Evolutionary conservation across 2,797 vertebrate species (phyloP), one percentile per base, ranked within the genome.

Genomic region (Sebastes hubbsi): DNA sequence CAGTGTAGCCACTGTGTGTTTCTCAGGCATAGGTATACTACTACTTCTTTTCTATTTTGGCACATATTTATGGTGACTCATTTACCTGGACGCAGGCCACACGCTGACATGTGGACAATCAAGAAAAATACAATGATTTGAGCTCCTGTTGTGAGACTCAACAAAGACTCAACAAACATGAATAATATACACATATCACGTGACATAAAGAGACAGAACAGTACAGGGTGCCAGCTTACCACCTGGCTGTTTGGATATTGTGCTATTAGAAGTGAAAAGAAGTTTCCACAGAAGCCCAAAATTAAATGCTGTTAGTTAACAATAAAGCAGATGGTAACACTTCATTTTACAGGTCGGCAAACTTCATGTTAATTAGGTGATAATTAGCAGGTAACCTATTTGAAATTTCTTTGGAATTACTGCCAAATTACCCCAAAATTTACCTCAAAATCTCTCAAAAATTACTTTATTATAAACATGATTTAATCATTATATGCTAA

Each of bases 31-130:
- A 32, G 34, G 13, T 24, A 80, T 24, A 42, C 13, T 42, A 42
- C 38, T 42, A 79, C 60, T 76, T 83, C 25, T n/a, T n/a, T 46
- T 64, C 24, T 52, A 6, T 59, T 80, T 77, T 69, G 71, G 56
- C 62, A 69, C 30, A 56, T 60, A 38, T 16, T 42, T 34, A 22
- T 6, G 10, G 36, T 75, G 62, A 83, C 34, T 82, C 73, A 78
- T 67, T 68, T 68, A 78, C 66, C 60, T 83, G 78, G 79, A 80
- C 1, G 8, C 18, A 52, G 60, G 54, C 77, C 76, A 72, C 66
- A 60, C 36, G 60, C 78, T 81, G 71, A 85, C 61, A 49, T 68
- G n/a, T 64, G 22, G 29, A 62, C n/a, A 72, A 71, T 77, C 58
- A 64, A 69, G 18, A 10, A 55, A 73, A 65, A 52, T 46, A 81